phyloP scores from a whole-genome alignment of 2,797 vertebrate genomes.

The Pseudochirops corinnae region DNA sequence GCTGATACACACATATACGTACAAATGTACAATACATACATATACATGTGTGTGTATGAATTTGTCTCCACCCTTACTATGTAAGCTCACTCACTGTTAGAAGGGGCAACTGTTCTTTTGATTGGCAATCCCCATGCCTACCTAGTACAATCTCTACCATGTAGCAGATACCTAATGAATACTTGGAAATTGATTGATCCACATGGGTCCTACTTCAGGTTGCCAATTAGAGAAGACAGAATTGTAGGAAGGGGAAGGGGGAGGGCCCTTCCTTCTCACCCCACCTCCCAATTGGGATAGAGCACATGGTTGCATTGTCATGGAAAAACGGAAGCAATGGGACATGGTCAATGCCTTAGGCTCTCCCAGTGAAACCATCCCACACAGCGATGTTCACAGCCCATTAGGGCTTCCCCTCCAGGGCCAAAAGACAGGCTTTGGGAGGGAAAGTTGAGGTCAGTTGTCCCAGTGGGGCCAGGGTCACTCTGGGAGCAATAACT shows the following conservation, averaged over 20 bases:
- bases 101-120: not conserved
- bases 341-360: not conserved
- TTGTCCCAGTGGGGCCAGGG: not conserved
- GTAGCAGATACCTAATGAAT: not conserved
- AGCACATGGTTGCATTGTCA: not conserved
- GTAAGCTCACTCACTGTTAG: not conserved
- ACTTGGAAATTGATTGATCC: not conserved
- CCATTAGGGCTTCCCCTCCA: not conserved
- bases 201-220: not conserved
- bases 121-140: not conserved
- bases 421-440: not conserved
- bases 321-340: not conserved
- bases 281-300: not conserved
- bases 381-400: not conserved
- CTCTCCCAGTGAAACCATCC: not conserved
- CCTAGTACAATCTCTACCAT: not conserved
- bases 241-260: not conserved
- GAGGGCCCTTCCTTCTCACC: not conserved
- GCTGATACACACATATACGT: too few relatives aligned
- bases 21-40: too few relatives aligned
- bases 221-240: not conserved
- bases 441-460: not conserved
- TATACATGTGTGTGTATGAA: not conserved
- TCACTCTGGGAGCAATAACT: not conserved
- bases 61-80: not conserved